phyloP scores from a whole-genome alignment of 2,113 vertebrate species.

The Struthidea cinerea region DNA sequence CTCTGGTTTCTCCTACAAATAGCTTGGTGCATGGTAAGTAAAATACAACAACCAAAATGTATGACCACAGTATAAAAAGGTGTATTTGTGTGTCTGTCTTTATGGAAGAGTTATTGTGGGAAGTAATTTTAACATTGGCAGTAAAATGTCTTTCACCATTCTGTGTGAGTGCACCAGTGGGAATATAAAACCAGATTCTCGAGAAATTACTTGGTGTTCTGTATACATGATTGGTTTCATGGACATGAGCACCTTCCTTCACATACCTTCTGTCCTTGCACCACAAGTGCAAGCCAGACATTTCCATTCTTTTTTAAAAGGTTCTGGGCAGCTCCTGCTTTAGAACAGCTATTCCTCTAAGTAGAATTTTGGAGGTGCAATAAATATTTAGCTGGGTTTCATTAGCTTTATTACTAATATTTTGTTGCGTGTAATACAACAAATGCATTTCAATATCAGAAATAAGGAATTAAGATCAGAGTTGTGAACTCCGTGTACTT shows the following conservation, averaged over 20 bases:
- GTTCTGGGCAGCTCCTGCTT: background rate
- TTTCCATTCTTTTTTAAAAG: background rate
- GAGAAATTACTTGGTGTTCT: background rate
- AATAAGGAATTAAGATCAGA: background rate
- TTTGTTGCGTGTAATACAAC: background rate
- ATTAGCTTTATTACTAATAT: background rate
- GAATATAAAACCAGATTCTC: background rate
- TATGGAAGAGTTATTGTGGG: background rate
- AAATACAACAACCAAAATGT: background rate
- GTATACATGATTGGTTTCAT: background rate
- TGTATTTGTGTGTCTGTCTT: background rate
- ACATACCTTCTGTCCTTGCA: background rate
- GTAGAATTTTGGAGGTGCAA: background rate
- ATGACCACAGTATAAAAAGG: background rate
- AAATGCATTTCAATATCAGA: background rate
- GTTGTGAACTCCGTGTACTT: background rate
- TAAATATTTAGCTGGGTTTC: background rate
- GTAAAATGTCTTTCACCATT: background rate
- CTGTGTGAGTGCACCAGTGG: background rate
- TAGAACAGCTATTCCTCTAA: background rate
- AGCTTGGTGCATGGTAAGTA: slow-evolving; percentile 90
- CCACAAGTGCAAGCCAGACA: background rate
- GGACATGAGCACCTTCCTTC: background rate
- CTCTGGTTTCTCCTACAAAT: slow-evolving; percentile 86
- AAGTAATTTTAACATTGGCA: background rate